A percentile compares a stretch with the other conserved stretches of the same genome.
phyloP scores from a whole-genome alignment of 1,140 invertebrate species.

The Megathymus violae region DNA sequence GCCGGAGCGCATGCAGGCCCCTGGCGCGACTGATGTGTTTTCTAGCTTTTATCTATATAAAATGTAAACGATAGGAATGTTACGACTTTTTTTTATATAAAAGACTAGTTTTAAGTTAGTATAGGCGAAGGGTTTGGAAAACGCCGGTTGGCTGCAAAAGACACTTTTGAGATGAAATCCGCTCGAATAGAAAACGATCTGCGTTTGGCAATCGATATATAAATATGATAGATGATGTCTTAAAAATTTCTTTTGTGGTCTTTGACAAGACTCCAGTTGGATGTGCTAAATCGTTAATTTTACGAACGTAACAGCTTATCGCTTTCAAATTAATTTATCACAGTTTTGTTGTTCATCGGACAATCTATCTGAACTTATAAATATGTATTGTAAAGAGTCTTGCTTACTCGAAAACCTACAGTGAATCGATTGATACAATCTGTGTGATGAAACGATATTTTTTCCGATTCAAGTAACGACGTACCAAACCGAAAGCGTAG shows the following conservation, averaged over 20 bases:
- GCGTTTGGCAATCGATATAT: background rate
- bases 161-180: conserved; percentile 10
- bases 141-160: conserved; percentile 8
- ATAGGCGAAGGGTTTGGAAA: conserved; percentile 38
- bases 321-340: conserved; percentile 28
- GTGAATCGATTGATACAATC: too few relatives aligned
- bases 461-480: too few relatives aligned
- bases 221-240: conserved; percentile 6
- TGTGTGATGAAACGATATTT: too few relatives aligned
- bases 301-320: conserved; percentile 32
- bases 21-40: conserved; percentile 57
- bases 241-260: conserved; percentile 34
- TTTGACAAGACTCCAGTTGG: conserved; percentile 41
- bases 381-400: too few relatives aligned
- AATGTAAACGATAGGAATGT: conserved; percentile 56
- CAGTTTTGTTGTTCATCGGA: too few relatives aligned
- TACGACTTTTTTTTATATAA: conserved; percentile 62
- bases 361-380: too few relatives aligned
- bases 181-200: conserved; percentile 16
- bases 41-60: conserved; percentile 60
- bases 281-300: conserved; percentile 35
- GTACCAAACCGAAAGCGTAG: too few relatives aligned
- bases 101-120: conserved; percentile 62
- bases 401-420: too few relatives aligned
- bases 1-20: conserved; percentile 44